Evolutionary conservation across 2,888 invertebrate genomes (phyloP).

Genomic region (Artemia sinica): DNA sequence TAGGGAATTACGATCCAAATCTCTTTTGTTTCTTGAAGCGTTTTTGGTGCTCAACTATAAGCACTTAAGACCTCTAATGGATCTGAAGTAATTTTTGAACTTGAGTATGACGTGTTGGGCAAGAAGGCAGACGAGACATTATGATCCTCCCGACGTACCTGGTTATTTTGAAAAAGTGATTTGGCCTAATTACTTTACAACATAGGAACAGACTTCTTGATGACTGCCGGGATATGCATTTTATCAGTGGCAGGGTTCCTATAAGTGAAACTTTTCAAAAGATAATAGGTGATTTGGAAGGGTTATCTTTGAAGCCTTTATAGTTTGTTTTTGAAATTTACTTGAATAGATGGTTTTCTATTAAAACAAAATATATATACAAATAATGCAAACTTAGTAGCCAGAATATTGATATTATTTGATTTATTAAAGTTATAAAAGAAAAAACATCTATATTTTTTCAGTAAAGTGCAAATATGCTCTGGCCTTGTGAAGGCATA

Average conservation of each 20-base stretch:
- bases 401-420: too few relatives aligned
- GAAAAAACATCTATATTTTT: too few relatives aligned
- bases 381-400: too few relatives aligned
- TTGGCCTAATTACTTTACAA: slow-evolving; percentile 63
- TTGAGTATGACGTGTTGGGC: slow-evolving; percentile 46
- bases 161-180: slow-evolving; percentile 73
- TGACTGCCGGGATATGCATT: background rate
- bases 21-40: slow-evolving; percentile 51
- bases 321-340: too few relatives aligned
- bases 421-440: too few relatives aligned
- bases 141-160: slow-evolving; percentile 66
- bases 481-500: too few relatives aligned
- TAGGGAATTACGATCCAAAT: slow-evolving; percentile 30
- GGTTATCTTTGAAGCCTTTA: background rate
- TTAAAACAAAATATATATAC: too few relatives aligned
- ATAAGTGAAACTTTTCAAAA: background rate
- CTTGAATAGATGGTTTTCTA: too few relatives aligned
- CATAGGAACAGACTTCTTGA: slow-evolving; percentile 26
- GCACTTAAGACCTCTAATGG: slow-evolving; percentile 45
- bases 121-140: slow-evolving; percentile 43
- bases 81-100: slow-evolving; percentile 54
- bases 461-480: too few relatives aligned
- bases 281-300: background rate
- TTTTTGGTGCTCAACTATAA: slow-evolving; percentile 53
- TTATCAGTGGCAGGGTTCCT: slow-evolving; percentile 12